These are phyloP conservation scores for Eulemur rufifrons DNA, from an alignment of 2,113 vertebrate species.

Conservation along the genomic window DNA sequence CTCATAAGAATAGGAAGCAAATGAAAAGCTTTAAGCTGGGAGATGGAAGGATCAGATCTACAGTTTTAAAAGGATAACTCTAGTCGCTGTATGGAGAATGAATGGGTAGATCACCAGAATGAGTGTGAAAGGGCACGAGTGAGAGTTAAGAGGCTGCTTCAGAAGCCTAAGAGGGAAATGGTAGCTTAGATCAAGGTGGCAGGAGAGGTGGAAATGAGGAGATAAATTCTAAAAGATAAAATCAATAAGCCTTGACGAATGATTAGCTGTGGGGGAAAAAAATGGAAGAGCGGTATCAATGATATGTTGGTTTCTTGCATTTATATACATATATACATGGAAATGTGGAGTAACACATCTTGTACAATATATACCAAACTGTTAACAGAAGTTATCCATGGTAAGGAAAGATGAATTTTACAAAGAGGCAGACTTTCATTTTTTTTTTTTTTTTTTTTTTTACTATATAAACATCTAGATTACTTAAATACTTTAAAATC, in stretches of 20 bases:
- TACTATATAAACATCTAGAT: background rate
- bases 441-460: background rate
- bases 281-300: background rate
- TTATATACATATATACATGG: slow-evolving; percentile 21
- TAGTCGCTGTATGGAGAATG: background rate
- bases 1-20: background rate
- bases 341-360: background rate
- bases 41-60: background rate
- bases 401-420: slow-evolving; percentile 11
- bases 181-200: background rate
- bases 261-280: background rate
- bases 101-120: background rate
- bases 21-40: background rate
- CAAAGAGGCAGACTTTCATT: slow-evolving; percentile 1
- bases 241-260: background rate
- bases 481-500: slow-evolving; percentile 51
- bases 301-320: slow-evolving; percentile 14
- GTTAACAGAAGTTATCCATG: background rate
- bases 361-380: background rate
- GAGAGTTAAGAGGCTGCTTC: background rate
- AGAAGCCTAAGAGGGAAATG: background rate
- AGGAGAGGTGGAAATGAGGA: background rate
- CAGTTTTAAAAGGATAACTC: background rate
- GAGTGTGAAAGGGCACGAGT: background rate
- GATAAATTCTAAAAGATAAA: slow-evolving; percentile 5